A percentile compares a stretch with the other conserved stretches of the same genome.
Evolutionary conservation across 1,140 invertebrate genomes (phyloP).

Genomic region (Cyclargus thomasi): DNA sequence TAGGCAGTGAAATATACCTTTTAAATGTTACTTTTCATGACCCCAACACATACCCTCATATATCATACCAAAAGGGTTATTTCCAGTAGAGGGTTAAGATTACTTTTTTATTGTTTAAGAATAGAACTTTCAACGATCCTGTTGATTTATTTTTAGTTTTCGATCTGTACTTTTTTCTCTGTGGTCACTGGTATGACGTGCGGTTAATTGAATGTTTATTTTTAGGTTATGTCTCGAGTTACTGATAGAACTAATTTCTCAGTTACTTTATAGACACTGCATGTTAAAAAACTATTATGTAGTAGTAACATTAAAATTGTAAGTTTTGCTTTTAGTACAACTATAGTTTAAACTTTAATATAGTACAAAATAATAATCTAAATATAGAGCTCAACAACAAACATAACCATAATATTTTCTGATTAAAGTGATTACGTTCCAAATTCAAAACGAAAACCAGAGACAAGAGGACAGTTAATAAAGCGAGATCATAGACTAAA

Average conservation of each 20-base stretch:
- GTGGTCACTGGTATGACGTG: slow-evolving; percentile 25
- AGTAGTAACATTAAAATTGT: background rate
- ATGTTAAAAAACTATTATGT: background rate
- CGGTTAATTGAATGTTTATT: slow-evolving; percentile 29
- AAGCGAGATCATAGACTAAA: slow-evolving; percentile 18
- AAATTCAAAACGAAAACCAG: slow-evolving; percentile 1
- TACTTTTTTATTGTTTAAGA: slow-evolving; percentile 56
- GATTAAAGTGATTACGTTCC: background rate
- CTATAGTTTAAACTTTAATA: no score
- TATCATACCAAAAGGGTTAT: slow-evolving; percentile 55
- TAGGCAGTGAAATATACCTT: slow-evolving; percentile 34
- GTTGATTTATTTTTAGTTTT: slow-evolving; percentile 50
- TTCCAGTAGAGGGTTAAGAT: slow-evolving; percentile 47
- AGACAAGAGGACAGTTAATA: slow-evolving; percentile 15
- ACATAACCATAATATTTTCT: background rate
- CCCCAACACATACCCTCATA: slow-evolving; percentile 52
- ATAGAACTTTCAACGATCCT: slow-evolving; percentile 51
- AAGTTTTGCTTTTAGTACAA: background rate
- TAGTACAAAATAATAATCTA: no score
- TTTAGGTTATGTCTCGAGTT: background rate
- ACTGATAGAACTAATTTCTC: background rate
- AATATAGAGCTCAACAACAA: no score
- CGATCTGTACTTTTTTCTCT: slow-evolving; percentile 28
- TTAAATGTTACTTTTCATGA: slow-evolving; percentile 50
- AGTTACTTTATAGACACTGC: background rate